phyloP scores from a whole-genome alignment of 2,113 vertebrate species.

The Hippocampus zosterae region DNA sequence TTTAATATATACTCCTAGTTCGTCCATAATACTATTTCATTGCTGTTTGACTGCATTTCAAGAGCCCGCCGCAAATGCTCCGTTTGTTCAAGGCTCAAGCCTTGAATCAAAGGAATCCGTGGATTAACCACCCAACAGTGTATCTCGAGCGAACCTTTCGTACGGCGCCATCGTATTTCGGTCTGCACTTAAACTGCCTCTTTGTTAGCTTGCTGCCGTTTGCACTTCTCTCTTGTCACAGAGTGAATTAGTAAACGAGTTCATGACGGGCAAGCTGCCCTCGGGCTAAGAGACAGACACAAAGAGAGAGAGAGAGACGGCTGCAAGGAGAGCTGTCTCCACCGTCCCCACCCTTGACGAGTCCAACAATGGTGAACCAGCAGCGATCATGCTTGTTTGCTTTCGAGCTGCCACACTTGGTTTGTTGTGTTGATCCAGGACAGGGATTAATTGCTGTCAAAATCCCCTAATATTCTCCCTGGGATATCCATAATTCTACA shows the following conservation, averaged over 20 bases:
- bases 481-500: neutral
- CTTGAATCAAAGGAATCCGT: constrained; percentile 1
- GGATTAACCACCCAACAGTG: constrained; percentile 16
- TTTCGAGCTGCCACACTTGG: neutral
- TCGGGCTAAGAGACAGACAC: constrained; percentile 35
- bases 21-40: too few species aligned
- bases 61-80: neutral
- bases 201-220: constrained; percentile 24
- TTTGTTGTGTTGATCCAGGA: constrained; percentile 5
- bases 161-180: constrained; percentile 22
- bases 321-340: constrained; percentile 28
- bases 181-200: constrained; percentile 24
- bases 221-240: constrained; percentile 33
- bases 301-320: constrained; percentile 17
- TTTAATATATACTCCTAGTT: too few species aligned
- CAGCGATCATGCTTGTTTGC: neutral
- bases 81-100: neutral
- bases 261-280: constrained; percentile 43
- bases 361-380: constrained; percentile 2
- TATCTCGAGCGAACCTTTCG: constrained; percentile 28
- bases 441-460: constrained; percentile 15
- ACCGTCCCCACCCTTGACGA: constrained; percentile 3
- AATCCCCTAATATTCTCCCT: neutral
- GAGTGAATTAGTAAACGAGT: constrained; percentile 41
- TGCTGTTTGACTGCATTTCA: neutral